phyloP scores from a whole-genome alignment of 2,797 vertebrate genomes.

The Xyrichtys novacula region DNA sequence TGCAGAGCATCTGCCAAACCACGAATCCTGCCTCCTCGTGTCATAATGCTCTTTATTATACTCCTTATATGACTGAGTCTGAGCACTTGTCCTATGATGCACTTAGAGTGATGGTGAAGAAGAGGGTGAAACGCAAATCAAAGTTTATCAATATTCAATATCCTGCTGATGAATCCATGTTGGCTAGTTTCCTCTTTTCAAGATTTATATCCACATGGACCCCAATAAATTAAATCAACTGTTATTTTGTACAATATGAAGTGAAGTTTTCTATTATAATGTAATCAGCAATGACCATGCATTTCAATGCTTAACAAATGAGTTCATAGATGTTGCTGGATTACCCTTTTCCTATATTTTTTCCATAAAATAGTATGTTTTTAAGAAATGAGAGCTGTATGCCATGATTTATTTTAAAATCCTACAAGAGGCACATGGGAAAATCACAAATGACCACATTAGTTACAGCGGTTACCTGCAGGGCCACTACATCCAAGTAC shows the following conservation, averaged over 20 bases:
- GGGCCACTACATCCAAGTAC: not conserved
- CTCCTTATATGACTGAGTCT: slow-evolving; percentile 5
- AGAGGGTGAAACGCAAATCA: not conserved
- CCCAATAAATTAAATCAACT: not conserved
- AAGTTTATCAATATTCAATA: not conserved
- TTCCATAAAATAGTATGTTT: not conserved
- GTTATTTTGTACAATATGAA: not conserved
- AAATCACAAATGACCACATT: not conserved
- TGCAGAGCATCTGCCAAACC: slow-evolving; percentile 17
- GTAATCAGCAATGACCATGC: not conserved
- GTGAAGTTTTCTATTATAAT: slow-evolving; percentile 7
- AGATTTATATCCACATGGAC: not conserved
- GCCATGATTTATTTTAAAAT: not conserved
- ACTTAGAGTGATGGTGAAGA: slow-evolving; percentile 6
- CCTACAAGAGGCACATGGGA: not conserved
- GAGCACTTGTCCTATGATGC: slow-evolving; percentile 15
- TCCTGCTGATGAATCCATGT: not conserved
- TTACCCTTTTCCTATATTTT: not conserved
- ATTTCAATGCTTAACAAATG: slow-evolving; percentile 13
- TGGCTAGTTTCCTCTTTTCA: not conserved
- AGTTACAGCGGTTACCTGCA: not conserved
- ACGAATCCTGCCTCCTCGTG: slow-evolving; percentile 5
- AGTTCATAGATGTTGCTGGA: slow-evolving; percentile 2
- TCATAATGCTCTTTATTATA: slow-evolving; percentile 5
- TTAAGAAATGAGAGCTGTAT: not conserved